Evolutionary conservation across 2,888 invertebrate species (phyloP), one percentile per base, ranked within the genome.

Genomic region (Ormyrus pomaceus): DNA sequence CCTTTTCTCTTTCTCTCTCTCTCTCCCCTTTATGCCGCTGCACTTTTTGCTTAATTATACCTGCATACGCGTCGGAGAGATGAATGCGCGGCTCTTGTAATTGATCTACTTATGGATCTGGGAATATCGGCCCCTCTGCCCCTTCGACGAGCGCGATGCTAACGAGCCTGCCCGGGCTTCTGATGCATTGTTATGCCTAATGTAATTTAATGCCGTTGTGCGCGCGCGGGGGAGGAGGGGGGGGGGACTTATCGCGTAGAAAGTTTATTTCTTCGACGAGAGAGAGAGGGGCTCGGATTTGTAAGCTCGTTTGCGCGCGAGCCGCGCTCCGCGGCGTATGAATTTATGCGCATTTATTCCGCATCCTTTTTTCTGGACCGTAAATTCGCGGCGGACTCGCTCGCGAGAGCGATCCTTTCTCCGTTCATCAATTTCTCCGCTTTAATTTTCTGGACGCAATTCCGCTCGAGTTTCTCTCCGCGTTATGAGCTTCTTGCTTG

Each of bases 321-420:
- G 34, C 34, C 34, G 34, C 34, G 3, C 34, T 34, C 34, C 34
- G 3, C 34, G 34, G 34, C 3, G 34, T 34, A 34, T 34, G 34
- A 34, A 34, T 34, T 34, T 34, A 34, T 34, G 34, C 34, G 34
- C 34, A 34, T 34, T 34, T 34, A 34, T 34, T 34, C 34, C 34
- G 34, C 34, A 34, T 34, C 34, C 34, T 34, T 34, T 34, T 34
- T 34, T 34, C 34, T 4, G 34, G 34, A 34, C 34, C 72, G 66
- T 64, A 68, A 80, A 62, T 45, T 64, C 46, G 48, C 66, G 69
- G n/a, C 19, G 9, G 45, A 66, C 56, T 65, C 51, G 45, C 55
- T 50, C 56, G 34, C 3, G 34, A 34, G 34, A 34, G 34, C 34
- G 34, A 34, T 59, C 77, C 62, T 9, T 53, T 64, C 55, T 56